A percentile compares a stretch with the other conserved stretches of the same genome.
Conservation (phyloP, 2,888 invertebrate species). For the Dioctria linearis region DNA sequence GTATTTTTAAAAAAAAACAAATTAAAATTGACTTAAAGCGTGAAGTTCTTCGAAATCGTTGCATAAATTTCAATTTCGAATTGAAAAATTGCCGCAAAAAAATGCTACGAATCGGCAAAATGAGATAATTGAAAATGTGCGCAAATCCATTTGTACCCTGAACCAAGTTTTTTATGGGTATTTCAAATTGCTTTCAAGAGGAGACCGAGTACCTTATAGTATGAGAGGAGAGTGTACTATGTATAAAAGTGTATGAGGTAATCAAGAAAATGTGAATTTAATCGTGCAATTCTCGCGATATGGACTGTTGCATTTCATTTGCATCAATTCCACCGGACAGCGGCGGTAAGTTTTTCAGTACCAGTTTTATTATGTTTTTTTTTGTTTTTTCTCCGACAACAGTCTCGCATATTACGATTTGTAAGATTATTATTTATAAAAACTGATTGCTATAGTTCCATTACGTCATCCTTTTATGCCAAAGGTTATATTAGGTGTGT, state of each 20-base stretch:
- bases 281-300: constrained; percentile 22
- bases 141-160: constrained; percentile 7
- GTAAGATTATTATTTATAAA: background rate
- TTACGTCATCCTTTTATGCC: constrained; percentile 14
- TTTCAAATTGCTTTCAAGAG: background rate
- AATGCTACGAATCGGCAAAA: background rate
- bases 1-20: too few species aligned
- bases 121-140: constrained; percentile 12
- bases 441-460: background rate
- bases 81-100: constrained; percentile 14
- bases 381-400: background rate
- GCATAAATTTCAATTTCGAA: constrained; percentile 6
- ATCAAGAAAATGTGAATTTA: constrained; percentile 36
- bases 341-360: too few species aligned
- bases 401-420: constrained; percentile 4
- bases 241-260: constrained; percentile 8
- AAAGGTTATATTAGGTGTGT: background rate
- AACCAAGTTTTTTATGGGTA: constrained; percentile 4
- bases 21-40: too few species aligned
- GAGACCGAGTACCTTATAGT: background rate
- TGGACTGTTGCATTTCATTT: constrained; percentile 16
- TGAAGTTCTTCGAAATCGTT: background rate
- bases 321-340: constrained; percentile 12
- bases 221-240: too few species aligned
- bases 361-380: too few species aligned